Base-by-base conservation (phyloP, 2,888 invertebrate species). In the Anthrax anthrax region DNA sequence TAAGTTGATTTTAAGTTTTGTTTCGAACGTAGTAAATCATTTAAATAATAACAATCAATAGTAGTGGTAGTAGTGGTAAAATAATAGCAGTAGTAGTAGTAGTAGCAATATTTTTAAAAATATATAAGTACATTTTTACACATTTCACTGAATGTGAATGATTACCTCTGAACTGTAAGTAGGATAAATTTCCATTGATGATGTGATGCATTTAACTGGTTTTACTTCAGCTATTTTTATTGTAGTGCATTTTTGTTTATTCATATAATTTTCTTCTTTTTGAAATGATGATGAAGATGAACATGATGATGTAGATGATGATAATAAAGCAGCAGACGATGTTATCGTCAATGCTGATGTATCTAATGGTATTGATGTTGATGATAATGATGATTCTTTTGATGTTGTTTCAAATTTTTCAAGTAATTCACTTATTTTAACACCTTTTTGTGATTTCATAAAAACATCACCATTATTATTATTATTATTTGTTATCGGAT, bases 111-210 rank as follows among this genome's bases (percentile, higher is more conserved):
- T 8, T n/a, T n/a, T n/a, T n/a, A n/a, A n/a, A n/a, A n/a, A n/a
- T n/a, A n/a, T n/a, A n/a, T n/a, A n/a, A n/a, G n/a, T n/a, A n/a
- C n/a, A n/a, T n/a, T n/a, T n/a, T n/a, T n/a, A n/a, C n/a, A n/a
- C n/a, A n/a, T 36, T 43, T 46, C 56, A 58, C 49, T 56, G 57
- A 57, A 66, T 60, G 56, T 61, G 60, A 54, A 67, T 64, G 63
- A 60, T 67, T 65, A 67, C 66, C 65, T 67, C 67, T 62, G 66
- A 66, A 55, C 59, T 65, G 48, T 65, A 67, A 48, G 60, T 66
- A 47, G 67, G 67, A 57, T 58, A 65, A 39, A 67, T 64, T 56
- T 67, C 67, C 46, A 67, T 55, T 44, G 61, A 60, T 16, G 65
- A 65, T 47, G 63, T 61, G 39, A 67, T 63, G 51, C 65, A 62